These are phyloP conservation scores for Pipistrellus nathusii DNA, from an alignment of 2,797 vertebrate species.

Conservation along the genomic window DNA sequence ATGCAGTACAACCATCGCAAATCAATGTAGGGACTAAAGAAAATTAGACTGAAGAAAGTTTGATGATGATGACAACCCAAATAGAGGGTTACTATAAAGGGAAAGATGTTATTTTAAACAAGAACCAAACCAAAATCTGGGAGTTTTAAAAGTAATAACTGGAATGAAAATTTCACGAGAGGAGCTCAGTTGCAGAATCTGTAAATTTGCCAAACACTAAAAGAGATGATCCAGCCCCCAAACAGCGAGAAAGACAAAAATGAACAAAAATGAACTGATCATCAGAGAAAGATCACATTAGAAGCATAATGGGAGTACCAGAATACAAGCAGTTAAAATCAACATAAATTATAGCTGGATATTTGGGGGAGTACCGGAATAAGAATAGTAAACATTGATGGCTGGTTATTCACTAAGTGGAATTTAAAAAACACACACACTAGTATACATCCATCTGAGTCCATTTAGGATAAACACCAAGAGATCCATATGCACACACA, in stretches of 20 bases:
- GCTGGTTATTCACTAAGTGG: background rate
- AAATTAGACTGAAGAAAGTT: background rate
- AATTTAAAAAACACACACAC: background rate
- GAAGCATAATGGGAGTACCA: background rate
- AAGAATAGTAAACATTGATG: background rate
- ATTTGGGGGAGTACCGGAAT: background rate
- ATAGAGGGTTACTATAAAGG: background rate
- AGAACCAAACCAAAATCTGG: background rate
- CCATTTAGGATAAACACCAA: background rate
- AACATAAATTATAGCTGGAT: background rate
- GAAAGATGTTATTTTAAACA: background rate
- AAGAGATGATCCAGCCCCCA: background rate
- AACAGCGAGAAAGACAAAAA: background rate
- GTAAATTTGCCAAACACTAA: background rate
- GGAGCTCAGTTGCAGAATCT: background rate
- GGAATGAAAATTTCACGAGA: background rate
- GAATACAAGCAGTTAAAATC: background rate
- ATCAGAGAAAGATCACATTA: background rate
- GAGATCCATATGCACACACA: background rate
- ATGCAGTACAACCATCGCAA: background rate
- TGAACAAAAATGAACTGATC: background rate
- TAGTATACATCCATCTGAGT: background rate
- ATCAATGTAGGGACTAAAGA: background rate
- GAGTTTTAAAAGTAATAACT: slow-evolving; percentile 3
- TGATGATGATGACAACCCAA: background rate